Conservation (phyloP, 2,113 vertebrate species). For the Salvator merianae region DNA sequence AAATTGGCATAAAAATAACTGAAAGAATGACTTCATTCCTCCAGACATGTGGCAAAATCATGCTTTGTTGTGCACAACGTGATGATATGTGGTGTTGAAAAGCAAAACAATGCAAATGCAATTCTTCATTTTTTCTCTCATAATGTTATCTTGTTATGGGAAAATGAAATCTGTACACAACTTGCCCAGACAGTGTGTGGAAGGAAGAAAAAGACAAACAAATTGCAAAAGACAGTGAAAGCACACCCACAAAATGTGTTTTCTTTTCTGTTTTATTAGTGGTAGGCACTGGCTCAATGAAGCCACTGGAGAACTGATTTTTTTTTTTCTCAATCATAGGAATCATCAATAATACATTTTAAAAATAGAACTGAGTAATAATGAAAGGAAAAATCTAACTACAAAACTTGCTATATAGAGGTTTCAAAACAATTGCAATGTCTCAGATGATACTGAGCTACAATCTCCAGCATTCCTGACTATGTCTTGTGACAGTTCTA, state of each 20-base stretch:
- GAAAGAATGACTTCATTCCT: background rate
- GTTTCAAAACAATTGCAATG: background rate
- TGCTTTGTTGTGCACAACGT: background rate
- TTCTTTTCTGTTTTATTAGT: background rate
- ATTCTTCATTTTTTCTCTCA: constrained; percentile 5
- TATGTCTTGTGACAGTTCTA: too few species aligned
- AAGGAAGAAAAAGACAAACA: background rate
- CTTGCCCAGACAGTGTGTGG: constrained; percentile 5
- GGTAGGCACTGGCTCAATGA: background rate
- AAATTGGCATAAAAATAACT: background rate
- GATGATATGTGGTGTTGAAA: background rate
- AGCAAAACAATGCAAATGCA: background rate
- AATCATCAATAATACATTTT: background rate
- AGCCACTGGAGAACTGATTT: background rate
- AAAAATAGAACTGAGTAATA: background rate
- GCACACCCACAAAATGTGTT: constrained; percentile 3
- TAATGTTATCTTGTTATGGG: background rate
- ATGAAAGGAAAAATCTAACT: background rate
- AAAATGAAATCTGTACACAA: constrained; percentile 10
- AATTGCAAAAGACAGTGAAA: background rate
- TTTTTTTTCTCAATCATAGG: too few species aligned
- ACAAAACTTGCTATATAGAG: background rate
- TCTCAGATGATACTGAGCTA: too few species aligned
- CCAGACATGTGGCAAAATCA: background rate
- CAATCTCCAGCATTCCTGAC: too few species aligned